These are phyloP conservation scores for Bos javanicus DNA, from an alignment of 2,113 vertebrate species.

Conservation along the genomic window DNA sequence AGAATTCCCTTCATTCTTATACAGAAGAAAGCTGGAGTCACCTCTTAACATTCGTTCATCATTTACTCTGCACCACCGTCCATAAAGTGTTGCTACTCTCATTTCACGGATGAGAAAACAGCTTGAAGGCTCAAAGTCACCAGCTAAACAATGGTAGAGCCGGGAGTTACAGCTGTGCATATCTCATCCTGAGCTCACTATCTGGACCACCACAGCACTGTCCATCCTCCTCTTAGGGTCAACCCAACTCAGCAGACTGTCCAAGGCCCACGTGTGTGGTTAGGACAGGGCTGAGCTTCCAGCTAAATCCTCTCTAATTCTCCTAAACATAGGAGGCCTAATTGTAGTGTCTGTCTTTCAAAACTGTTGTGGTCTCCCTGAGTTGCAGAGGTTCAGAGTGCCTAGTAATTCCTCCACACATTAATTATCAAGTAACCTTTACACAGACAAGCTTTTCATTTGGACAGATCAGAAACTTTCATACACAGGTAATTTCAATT, in stretches of 20 bases:
- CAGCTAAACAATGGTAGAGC: not conserved
- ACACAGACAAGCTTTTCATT: not conserved
- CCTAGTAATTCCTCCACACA: not conserved
- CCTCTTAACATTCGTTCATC: not conserved
- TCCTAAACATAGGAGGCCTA: not conserved
- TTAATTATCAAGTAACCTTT: not conserved
- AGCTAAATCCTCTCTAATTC: not conserved
- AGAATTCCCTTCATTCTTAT: not conserved
- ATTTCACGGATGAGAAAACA: not conserved
- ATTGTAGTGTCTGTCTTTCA: not conserved
- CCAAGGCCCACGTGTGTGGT: fast-evolving
- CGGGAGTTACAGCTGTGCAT: not conserved
- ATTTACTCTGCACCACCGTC: not conserved
- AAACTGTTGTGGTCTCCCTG: not conserved
- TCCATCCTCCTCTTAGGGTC: not conserved
- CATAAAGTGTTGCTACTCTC: not conserved
- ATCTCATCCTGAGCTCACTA: not conserved
- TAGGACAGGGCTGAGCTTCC: not conserved
- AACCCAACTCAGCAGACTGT: not conserved
- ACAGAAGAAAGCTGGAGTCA: not conserved
- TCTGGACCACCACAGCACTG: not conserved
- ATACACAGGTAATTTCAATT: not conserved
- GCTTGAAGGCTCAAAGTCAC: not conserved
- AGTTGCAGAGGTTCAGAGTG: not conserved
- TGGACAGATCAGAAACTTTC: not conserved